A percentile compares a stretch with the other conserved stretches of the same genome.
Evolutionary conservation across 2,797 vertebrate genomes (phyloP).

Genomic region (Pseudochirops cupreus): DNA sequence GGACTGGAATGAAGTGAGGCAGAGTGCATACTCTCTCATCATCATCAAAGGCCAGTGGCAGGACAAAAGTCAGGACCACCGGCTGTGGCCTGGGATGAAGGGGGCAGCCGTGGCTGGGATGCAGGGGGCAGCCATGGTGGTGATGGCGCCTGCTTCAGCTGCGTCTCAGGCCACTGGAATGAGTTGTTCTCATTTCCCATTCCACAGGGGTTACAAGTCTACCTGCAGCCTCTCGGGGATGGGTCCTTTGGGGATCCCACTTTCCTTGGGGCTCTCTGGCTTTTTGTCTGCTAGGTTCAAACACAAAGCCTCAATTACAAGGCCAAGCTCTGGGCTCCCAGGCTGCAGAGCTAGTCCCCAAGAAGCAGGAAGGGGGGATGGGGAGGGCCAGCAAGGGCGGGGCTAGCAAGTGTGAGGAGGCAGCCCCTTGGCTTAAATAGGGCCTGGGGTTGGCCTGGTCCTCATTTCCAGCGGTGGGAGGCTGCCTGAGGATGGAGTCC

Average conservation of each 20-base stretch:
- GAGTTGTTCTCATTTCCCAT: neutral
- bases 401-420: neutral
- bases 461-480: neutral
- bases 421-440: neutral
- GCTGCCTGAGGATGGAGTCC: neutral
- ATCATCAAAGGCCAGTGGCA: neutral
- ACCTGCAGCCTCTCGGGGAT: too few relatives aligned
- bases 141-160: too few relatives aligned
- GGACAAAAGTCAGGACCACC: too few relatives aligned
- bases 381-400: neutral
- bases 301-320: neutral
- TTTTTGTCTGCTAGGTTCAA: neutral
- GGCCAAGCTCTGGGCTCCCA: neutral
- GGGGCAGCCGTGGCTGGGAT: too few relatives aligned
- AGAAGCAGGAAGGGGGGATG: neutral
- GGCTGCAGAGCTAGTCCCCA: too few relatives aligned
- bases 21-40: too few relatives aligned
- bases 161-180: neutral
- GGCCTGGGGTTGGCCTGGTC: neutral
- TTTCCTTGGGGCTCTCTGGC: neutral
- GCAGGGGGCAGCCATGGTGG: too few relatives aligned
- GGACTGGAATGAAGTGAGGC: neutral
- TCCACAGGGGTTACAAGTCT: neutral
- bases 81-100: rapidly evolving
- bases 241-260: neutral